Evolutionary conservation across 2,888 invertebrate species (phyloP), one percentile per base, ranked within the genome.

Genomic region (Spodoptera picta): DNA sequence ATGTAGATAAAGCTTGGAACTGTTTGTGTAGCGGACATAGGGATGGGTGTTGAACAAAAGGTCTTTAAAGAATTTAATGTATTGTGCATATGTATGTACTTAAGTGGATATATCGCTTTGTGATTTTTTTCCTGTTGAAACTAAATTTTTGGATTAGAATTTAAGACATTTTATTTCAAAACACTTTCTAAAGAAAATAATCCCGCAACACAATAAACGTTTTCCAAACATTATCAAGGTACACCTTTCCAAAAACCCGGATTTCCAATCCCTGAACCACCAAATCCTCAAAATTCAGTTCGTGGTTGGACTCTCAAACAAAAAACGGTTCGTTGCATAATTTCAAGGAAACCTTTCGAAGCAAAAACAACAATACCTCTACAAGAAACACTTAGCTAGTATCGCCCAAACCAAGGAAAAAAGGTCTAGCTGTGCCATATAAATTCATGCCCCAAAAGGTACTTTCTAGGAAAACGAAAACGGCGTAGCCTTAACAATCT

Each of bases 401-500:
- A 76, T 60, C 50, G 44, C 50, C 69, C 36, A 72, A 58, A 65
- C 48, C 55, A 57, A 59, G 58, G 65, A 69, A 75, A 74, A 63
- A 73, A 75, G 75, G 60, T 57, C 68, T 62, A 66, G 61, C 68
- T 74, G 70, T 73, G 71, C 78, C 75, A 79, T 82, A 84, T 82
- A 84, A 84, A 84, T 85, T 86, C 82, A 84, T 80, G 80, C 81
- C 75, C 81, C 80, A 60, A 69, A 82, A 80, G 78, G 77, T 76
- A 70, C 61, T 52, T 80, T 77, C 75, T 79, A 76, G 70, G 67
- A 66, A 70, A 79, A 77, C 77, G 79, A 76, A 77, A 75, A 79
- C 56, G 59, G 60, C 53, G 51, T 59, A 67, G 60, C 57, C 80
- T 65, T 77, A 77, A 79, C 82, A 83, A 84, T 81, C 81, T 79